Conservation (phyloP, 2,797 vertebrate species). For the Pelodytes ibericus region DNA sequence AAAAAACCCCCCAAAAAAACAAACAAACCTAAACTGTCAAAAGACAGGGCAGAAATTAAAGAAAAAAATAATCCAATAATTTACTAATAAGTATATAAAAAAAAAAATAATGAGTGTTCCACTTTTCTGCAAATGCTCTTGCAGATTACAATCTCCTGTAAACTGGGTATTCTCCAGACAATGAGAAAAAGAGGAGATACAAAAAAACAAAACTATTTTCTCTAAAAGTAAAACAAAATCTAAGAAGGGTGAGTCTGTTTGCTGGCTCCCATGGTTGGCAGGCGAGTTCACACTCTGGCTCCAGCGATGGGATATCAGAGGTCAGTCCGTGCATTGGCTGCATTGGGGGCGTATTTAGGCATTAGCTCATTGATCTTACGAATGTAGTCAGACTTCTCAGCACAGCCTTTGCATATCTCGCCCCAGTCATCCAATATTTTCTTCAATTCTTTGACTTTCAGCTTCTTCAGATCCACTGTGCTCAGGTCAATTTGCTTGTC, state of each 20-base stretch:
- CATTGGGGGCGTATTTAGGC: slow-evolving; percentile 91
- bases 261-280: background rate
- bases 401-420: slow-evolving; percentile 94
- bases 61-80: background rate
- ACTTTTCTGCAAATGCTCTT: background rate
- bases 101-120: background rate
- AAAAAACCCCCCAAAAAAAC: background rate
- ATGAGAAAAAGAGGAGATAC: background rate
- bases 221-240: slow-evolving; percentile 25
- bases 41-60: background rate
- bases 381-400: slow-evolving; percentile 94
- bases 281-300: slow-evolving; percentile 1
- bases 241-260: background rate
- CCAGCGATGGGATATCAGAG: slow-evolving; percentile 67
- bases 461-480: slow-evolving; percentile 92
- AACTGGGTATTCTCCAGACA: background rate
- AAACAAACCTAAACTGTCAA: background rate
- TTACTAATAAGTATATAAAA: slow-evolving; percentile 1
- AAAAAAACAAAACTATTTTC: background rate
- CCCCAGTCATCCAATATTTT: slow-evolving; percentile 96
- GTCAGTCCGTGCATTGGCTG: slow-evolving; percentile 88
- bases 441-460: slow-evolving; percentile 94
- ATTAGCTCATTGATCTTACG: slow-evolving; percentile 95
- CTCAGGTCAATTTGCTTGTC: slow-evolving; percentile 95
- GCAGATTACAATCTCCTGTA: background rate